Percentiles rank a stretch among this genome's conserved stretches.
Evolutionary conservation across 2,888 invertebrate species (phyloP).

Genomic region (Eurytoma californica): DNA sequence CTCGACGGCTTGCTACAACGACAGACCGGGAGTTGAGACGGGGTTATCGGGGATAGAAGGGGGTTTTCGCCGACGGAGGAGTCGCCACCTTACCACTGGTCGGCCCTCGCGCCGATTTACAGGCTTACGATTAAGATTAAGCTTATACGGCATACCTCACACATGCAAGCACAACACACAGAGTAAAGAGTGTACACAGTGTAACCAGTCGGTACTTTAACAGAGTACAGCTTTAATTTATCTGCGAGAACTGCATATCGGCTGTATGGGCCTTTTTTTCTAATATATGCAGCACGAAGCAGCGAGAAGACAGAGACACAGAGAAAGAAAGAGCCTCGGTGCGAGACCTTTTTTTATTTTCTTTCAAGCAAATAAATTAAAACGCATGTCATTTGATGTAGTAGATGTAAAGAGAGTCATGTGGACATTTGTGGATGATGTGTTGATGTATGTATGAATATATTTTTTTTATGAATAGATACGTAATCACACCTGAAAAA

Average conservation of each 20-base stretch:
- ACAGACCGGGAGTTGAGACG: no score
- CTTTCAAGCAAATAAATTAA: constrained; percentile 70
- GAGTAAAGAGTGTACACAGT: constrained; percentile 60
- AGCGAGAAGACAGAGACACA: constrained; percentile 55
- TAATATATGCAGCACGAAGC: constrained; percentile 65
- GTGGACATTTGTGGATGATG: constrained; percentile 8
- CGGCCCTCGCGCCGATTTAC: no score
- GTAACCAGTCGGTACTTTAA: constrained; percentile 57
- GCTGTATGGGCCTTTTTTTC: constrained; percentile 63
- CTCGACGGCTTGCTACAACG: constrained; percentile 93
- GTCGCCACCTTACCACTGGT: constrained; percentile 69
- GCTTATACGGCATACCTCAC: constrained; percentile 71
- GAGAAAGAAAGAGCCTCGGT: not conserved
- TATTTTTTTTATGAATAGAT: constrained; percentile 38
- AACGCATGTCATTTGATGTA: constrained; percentile 63
- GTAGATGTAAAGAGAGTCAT: constrained; percentile 1
- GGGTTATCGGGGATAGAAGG: no score
- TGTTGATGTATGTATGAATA: not conserved
- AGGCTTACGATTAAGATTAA: constrained; percentile 52
- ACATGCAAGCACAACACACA: constrained; percentile 74
- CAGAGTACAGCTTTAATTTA: constrained; percentile 67
- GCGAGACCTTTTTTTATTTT: not conserved
- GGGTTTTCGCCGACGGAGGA: no score
- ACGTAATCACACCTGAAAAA: constrained; percentile 69
- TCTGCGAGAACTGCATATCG: constrained; percentile 70